phyloP scores from a whole-genome alignment of 1,140 invertebrate genomes.

The Drosophila truncata region DNA sequence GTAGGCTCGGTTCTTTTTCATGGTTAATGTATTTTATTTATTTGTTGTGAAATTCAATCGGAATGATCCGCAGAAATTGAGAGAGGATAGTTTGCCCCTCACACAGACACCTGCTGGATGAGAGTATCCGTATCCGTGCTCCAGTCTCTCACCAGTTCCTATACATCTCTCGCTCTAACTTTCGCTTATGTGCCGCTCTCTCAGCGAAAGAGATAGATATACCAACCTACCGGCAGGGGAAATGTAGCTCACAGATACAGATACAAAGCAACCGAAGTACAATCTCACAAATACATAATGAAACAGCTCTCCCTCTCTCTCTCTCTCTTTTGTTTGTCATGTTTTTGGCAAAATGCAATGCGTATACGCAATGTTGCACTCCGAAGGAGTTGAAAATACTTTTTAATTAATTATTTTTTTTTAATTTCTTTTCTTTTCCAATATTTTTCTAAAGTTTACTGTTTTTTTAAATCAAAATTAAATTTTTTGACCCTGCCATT shows the following conservation, averaged over 20 bases:
- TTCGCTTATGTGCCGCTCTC: neutral
- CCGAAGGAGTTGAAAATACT: neutral
- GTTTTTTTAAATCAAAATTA: neutral
- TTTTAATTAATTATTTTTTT: neutral
- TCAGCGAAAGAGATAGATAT: constrained; percentile 24
- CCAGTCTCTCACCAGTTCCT: constrained; percentile 7
- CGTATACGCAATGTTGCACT: constrained; percentile 53
- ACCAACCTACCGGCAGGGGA: constrained; percentile 24
- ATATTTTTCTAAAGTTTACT: neutral
- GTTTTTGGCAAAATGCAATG: constrained; percentile 18
- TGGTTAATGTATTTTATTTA: neutral
- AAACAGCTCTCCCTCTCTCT: neutral
- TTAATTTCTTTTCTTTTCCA: no score
- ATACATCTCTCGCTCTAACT: constrained; percentile 9
- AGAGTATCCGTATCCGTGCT: neutral
- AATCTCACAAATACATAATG: neutral
- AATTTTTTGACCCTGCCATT: neutral
- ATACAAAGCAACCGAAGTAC: neutral
- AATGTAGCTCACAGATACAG: constrained; percentile 27
- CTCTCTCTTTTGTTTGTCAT: no score
- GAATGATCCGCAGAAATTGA: constrained; percentile 56
- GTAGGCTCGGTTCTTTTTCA: neutral
- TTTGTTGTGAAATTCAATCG: constrained; percentile 76
- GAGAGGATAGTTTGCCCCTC: constrained; percentile 10
- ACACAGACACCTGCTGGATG: constrained; percentile 10